Evolutionary conservation across 2,888 invertebrate genomes (phyloP).

Genomic region (Carcina quercana): DNA sequence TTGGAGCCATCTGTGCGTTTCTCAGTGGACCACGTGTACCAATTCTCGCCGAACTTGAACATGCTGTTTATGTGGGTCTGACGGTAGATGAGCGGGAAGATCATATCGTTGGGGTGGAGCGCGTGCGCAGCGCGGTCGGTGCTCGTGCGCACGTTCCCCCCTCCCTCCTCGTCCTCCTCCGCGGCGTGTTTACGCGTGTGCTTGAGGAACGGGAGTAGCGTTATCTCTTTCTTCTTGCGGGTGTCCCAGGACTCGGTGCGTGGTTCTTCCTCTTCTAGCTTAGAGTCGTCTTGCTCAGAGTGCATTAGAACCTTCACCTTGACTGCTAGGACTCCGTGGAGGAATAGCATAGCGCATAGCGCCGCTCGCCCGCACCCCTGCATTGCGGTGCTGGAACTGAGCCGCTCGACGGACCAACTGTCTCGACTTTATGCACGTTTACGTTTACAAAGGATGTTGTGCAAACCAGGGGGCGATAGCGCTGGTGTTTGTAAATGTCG

Average conservation of each 20-base stretch:
- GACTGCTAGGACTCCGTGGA: slow-evolving; percentile 36
- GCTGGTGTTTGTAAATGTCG: slow-evolving; percentile 46
- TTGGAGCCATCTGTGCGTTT: slow-evolving; percentile 54
- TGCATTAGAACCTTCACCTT: slow-evolving; percentile 62
- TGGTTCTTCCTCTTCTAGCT: slow-evolving; percentile 42
- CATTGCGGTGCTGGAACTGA: slow-evolving; percentile 27
- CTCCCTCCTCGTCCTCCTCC: slow-evolving; percentile 34
- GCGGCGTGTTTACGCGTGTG: slow-evolving; percentile 25
- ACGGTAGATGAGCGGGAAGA: slow-evolving; percentile 57
- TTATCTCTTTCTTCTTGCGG: slow-evolving; percentile 31
- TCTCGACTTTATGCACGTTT: slow-evolving; percentile 2
- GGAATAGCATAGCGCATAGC: slow-evolving; percentile 25
- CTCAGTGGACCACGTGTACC: slow-evolving; percentile 65
- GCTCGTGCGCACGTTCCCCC: slow-evolving; percentile 34
- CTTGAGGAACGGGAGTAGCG: slow-evolving; percentile 44
- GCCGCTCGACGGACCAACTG: too few relatives aligned
- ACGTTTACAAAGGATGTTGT: slow-evolving; percentile 24
- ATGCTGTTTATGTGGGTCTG: slow-evolving; percentile 61
- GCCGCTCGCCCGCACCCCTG: slow-evolving; percentile 24
- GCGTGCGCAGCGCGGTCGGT: slow-evolving; percentile 37
- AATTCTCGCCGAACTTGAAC: slow-evolving; percentile 64
- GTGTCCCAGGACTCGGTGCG: slow-evolving; percentile 35
- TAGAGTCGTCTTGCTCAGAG: slow-evolving; percentile 55
- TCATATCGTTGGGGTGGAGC: slow-evolving; percentile 56
- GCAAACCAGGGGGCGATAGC: slow-evolving; percentile 30